Percentiles rank a stretch among this genome's conserved stretches.
phyloP scores from a whole-genome alignment of 1,140 invertebrate species.

The Copidosoma floridanum region DNA sequence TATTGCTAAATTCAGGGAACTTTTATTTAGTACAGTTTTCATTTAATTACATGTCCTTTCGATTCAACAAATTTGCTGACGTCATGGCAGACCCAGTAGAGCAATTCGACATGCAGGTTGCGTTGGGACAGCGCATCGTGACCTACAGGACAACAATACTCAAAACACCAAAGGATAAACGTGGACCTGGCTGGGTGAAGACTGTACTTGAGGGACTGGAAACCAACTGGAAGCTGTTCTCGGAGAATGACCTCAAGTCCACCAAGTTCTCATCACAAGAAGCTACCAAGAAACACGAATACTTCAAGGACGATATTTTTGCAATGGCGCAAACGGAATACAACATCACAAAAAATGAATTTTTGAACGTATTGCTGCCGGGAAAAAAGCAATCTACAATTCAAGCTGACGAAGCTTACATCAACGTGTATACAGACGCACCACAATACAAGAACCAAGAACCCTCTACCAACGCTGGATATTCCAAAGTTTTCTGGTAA shows the following conservation, averaged over 20 bases:
- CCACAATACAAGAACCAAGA: neutral
- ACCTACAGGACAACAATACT: neutral
- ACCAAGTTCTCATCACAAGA: no score
- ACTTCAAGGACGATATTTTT: neutral
- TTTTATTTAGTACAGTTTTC: no score
- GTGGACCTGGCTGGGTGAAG: neutral
- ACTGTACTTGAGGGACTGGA: neutral
- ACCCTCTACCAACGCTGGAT: neutral
- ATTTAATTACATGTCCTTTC: no score
- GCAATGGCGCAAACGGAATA: neutral
- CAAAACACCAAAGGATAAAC: neutral
- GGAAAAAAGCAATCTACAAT: neutral
- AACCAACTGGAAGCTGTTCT: neutral
- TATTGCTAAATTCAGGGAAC: no score
- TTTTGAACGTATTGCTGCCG: neutral
- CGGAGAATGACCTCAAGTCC: neutral
- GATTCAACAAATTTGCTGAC: no score
- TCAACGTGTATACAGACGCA: neutral
- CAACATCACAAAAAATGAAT: neutral
- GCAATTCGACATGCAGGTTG: no score
- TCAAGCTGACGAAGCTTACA: neutral
- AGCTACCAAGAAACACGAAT: neutral
- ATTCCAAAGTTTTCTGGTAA: neutral
- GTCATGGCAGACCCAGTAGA: no score
- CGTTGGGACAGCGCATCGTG: neutral